Base-by-base conservation (phyloP, 2,113 vertebrate species). In the Chionomys nivalis region DNA sequence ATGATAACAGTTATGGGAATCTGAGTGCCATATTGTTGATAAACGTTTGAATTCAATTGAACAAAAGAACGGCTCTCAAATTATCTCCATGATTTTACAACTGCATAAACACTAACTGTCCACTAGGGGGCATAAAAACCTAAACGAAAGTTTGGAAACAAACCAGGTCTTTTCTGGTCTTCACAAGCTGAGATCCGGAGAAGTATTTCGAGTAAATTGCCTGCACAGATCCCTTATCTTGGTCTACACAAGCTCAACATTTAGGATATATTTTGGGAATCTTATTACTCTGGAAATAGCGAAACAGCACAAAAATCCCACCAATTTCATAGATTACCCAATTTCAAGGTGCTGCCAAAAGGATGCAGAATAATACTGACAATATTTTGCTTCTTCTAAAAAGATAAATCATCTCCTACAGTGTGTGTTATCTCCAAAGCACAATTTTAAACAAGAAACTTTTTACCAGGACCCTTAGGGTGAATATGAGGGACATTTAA, bases 71-170 rank as follows among this genome's bases (percentile, higher is more conserved):
- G 24, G 66, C 70, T 91, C 8, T 55, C 61, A 70, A 94, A 92
- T 42, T 47, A 78, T 0, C 78, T 47, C 7, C 31, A 24, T 39
- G 86, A 76, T 93, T 97, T 97, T 92, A 87, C 47, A 93, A 63
- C 23, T 94, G 96, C 78, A 93, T 90, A 85, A 68, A 92, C 12
- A 1, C 7, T 63, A 96, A 72, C 73, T 86, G 17, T 17, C 90
- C 98, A 98, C 98, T 98, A 98, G 98, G 96, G 98, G 98, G 98
- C 98, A 98, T 93, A 98, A 98, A 96, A 98, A 70, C 96, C 91
- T 97, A 97, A 97, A 97, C 28, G 70, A 97, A 96, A 94, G 68
- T 92, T 96, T 85, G 93, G 87, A 96, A 95, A 92, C 82, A 94
- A 90, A 96, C 66, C 87, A 96, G 91, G 11, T 89, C 87, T 89